phyloP scores from a whole-genome alignment of 2,797 vertebrate genomes.

The Pseudochromis fuscus region DNA sequence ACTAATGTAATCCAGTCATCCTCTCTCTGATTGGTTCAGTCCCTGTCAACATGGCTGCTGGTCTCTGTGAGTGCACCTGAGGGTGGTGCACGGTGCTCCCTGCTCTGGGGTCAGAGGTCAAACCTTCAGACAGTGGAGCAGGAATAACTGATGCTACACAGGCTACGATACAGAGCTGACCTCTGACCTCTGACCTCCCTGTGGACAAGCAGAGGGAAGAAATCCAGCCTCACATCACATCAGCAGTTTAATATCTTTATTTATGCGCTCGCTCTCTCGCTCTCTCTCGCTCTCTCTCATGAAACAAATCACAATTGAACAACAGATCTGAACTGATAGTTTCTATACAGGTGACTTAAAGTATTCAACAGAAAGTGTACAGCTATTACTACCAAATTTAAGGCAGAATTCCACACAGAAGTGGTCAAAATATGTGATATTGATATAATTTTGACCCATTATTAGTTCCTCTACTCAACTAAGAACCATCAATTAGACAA shows the following conservation, averaged over 20 bases:
- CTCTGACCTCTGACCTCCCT: constrained; percentile 24
- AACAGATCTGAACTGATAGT: constrained; percentile 70
- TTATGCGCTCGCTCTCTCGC: constrained; percentile 59
- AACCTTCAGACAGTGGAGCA: too few relatives aligned
- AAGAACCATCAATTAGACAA: constrained; percentile 78
- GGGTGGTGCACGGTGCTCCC: too few relatives aligned
- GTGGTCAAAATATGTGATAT: constrained; percentile 75
- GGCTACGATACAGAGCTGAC: too few relatives aligned
- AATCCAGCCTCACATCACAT: background rate
- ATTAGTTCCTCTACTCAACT: constrained; percentile 73
- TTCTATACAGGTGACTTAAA: constrained; percentile 71
- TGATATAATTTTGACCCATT: constrained; percentile 75
- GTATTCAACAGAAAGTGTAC: constrained; percentile 72
- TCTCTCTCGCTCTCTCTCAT: constrained; percentile 54
- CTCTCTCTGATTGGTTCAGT: too few relatives aligned
- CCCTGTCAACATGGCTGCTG: too few relatives aligned
- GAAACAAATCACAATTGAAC: constrained; percentile 78
- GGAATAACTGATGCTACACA: too few relatives aligned
- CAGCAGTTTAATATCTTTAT: constrained; percentile 71
- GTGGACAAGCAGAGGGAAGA: background rate
- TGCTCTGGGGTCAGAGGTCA: too few relatives aligned
- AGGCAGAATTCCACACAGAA: constrained; percentile 79
- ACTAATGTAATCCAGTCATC: too few relatives aligned
- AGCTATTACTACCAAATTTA: constrained; percentile 76
- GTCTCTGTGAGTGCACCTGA: too few relatives aligned